These are phyloP conservation scores for Pachymerium ferrugineum DNA, from an alignment of 2,888 invertebrate species.

Conservation along the genomic window DNA sequence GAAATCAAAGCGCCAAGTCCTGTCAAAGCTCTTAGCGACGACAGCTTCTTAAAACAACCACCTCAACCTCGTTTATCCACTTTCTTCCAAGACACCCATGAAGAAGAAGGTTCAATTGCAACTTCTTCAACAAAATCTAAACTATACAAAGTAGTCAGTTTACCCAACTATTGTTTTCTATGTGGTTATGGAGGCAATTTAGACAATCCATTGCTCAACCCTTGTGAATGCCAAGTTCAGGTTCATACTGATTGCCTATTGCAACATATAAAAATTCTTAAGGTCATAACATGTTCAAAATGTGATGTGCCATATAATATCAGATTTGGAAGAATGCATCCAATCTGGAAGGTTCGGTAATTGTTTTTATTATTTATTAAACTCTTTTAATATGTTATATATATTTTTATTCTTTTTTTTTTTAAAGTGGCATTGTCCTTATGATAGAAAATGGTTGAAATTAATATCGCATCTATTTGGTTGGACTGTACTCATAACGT, in stretches of 20 bases:
- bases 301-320: not conserved
- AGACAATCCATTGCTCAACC: not conserved
- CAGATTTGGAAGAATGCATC: not conserved
- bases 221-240: not conserved
- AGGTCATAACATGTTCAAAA: not conserved
- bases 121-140: not conserved
- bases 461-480: not conserved
- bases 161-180: not conserved
- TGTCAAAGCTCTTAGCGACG: not conserved
- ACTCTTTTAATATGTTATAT: too few relatives aligned
- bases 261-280: not conserved
- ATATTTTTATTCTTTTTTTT: not conserved
- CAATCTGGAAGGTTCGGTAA: not conserved
- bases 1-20: not conserved
- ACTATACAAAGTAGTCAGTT: not conserved
- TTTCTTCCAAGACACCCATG: not conserved
- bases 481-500: not conserved
- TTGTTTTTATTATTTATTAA: not conserved
- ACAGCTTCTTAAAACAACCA: not conserved
- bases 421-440: constrained; percentile 3
- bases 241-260: not conserved
- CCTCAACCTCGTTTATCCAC: not conserved
- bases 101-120: not conserved
- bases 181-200: not conserved
- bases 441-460: not conserved